A percentile compares a stretch with the other conserved stretches of the same genome.
These are phyloP conservation scores for Pampusana beccarii DNA, from an alignment of 2,113 vertebrate genomes.

Conservation along the genomic window DNA sequence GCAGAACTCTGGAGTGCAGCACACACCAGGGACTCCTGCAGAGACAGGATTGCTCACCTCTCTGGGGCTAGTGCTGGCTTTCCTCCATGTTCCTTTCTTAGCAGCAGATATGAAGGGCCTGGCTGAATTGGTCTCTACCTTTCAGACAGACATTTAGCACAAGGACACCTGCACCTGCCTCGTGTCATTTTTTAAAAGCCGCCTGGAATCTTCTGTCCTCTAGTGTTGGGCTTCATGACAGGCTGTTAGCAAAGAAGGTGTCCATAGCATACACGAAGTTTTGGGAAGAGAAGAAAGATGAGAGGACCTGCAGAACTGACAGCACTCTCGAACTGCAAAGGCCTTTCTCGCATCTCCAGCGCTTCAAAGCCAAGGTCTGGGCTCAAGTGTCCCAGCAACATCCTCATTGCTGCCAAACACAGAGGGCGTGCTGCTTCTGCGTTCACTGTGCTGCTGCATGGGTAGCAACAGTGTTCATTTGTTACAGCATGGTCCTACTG, in stretches of 20 bases:
- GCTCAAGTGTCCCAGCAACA: not conserved
- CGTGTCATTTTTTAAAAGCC: not conserved
- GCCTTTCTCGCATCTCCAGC: not conserved
- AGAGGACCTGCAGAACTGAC: not conserved
- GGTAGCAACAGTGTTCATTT: not conserved
- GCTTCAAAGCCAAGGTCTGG: not conserved
- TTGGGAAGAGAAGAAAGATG: not conserved
- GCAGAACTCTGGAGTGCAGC: not conserved
- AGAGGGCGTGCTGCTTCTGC: rapidly evolving
- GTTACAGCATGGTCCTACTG: not conserved
- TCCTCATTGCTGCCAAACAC: not conserved
- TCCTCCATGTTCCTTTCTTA: not conserved
- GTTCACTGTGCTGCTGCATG: not conserved
- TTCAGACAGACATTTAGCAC: not conserved
- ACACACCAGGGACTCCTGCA: not conserved
- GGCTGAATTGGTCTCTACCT: not conserved
- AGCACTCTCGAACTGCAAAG: not conserved
- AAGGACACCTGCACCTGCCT: not conserved
- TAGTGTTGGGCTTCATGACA: not conserved
- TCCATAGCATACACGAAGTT: not conserved
- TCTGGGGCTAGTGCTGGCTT: not conserved
- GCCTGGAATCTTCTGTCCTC: not conserved
- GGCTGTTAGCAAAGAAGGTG: not conserved
- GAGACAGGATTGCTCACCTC: not conserved
- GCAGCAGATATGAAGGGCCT: not conserved